Evolutionary conservation across 2,797 vertebrate genomes (phyloP), one percentile per base, ranked within the genome.

Genomic region (Pyrocephalus nanus): DNA sequence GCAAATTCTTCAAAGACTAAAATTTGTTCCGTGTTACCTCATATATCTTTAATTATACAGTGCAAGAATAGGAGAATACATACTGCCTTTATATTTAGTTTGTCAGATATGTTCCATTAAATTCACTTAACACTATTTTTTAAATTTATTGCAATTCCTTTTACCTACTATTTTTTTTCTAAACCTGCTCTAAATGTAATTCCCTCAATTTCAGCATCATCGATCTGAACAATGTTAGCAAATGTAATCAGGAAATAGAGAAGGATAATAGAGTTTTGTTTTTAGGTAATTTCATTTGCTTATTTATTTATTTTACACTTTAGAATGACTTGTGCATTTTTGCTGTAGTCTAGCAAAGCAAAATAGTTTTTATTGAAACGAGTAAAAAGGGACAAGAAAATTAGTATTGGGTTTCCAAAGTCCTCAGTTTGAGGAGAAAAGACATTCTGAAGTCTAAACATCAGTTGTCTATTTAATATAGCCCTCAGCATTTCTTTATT

Each of bases 171-270:
- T 70, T 47, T 95, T 76, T 92, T 92, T 92, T 79, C 78, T 72
- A 67, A 95, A 80, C 11, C 34, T 69, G 13, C 50, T 81, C 29
- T 75, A 84, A 74, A 90, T 69, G 10, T 81, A 92, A 58, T 81
- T 90, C 45, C 34, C 27, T 88, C 73, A 34, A 11, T 88, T 88
- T 88, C 51, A 66, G 32, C 64, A 57, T 76, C 60, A 80, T 70
- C 6, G 4, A 45, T 86, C 71, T 88, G 51, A 73, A 64, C 62
- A 73, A 34, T 30, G 43, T 32, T 43, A 82, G 45, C 47, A 84
- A 93, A 86, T 74, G 18, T 84, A 71, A 94, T 93, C 83, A 93
- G 86, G 80, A 88, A 94, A 78, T 40, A 47, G 47, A 72, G 42
- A 50, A 81, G 22, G n/a, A 43, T 42, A 77, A 38, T 23, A 64